phyloP scores from a whole-genome alignment of 2,888 invertebrate genomes.

The Aproaerema taeniolella region DNA sequence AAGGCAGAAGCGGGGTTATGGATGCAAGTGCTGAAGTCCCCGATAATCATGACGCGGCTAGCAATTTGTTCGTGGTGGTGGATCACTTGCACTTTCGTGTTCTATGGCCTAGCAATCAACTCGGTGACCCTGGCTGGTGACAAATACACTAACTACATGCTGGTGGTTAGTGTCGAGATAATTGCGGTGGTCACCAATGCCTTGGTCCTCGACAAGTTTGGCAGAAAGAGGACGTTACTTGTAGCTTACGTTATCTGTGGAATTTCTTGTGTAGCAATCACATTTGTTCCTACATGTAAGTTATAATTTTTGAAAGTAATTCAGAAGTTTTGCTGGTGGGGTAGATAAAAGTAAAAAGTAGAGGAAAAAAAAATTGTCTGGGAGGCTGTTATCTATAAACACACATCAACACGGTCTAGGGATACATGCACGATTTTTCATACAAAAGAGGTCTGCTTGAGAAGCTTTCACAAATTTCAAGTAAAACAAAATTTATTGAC shows the following conservation, averaged over 20 bases:
- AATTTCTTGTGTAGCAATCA: slow-evolving; percentile 66
- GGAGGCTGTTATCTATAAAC: too few species aligned
- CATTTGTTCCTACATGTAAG: slow-evolving; percentile 70
- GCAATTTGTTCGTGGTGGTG: slow-evolving; percentile 80
- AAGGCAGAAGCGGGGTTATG: slow-evolving; percentile 31
- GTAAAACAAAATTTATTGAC: too few species aligned
- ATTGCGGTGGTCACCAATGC: slow-evolving; percentile 83
- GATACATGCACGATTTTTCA: too few species aligned
- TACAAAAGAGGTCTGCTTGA: too few species aligned
- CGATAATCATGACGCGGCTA: slow-evolving; percentile 57
- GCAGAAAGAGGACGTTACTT: slow-evolving; percentile 79
- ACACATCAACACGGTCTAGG: too few species aligned
- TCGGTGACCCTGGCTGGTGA: slow-evolving; percentile 86
- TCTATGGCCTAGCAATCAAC: slow-evolving; percentile 88
- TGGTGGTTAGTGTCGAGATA: slow-evolving; percentile 83
- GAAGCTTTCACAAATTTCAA: too few species aligned
- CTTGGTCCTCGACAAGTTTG: slow-evolving; percentile 79
- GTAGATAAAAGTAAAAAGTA: too few species aligned
- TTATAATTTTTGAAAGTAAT: slow-evolving; percentile 39
- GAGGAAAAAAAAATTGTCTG: too few species aligned
- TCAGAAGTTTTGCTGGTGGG: too few species aligned
- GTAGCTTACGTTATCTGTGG: slow-evolving; percentile 78
- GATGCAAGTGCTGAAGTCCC: slow-evolving; percentile 56
- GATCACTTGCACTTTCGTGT: slow-evolving; percentile 88
- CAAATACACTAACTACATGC: slow-evolving; percentile 86